Evolutionary conservation across 2,888 invertebrate species (phyloP), one percentile per base, ranked within the genome.

Genomic region (Thyatira batis): DNA sequence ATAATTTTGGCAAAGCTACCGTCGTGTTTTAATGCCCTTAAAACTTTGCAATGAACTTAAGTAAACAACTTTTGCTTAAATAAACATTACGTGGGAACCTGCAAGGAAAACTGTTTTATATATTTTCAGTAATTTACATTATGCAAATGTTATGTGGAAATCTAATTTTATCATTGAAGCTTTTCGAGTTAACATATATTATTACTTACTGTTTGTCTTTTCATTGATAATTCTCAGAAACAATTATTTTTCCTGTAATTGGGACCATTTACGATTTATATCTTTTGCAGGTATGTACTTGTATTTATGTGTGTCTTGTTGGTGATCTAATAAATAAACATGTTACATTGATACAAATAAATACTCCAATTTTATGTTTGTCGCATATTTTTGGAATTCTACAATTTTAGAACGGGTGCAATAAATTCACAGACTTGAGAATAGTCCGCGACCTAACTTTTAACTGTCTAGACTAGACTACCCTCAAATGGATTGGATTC

Each of bases 401-500:
- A 8, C 39, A 39, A 13, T 8, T 39, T 39, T 13, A 39, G 39
- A 39, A 17, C 17, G 39, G 17, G 6, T 2, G 39, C 44, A 49
- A 27, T 28, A 49, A 23, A 44, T 27, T 43, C 27, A 4, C 30
- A 9, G 21, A 49, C 21, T 20, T 39, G 23, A 25, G 39, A 20
- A 49, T 53, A 30, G 44, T 21, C 44, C 49, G 44, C 44, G 20
- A 25, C 23, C 52, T 30, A 54, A 53, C 45, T 58, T 60, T 58
- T 54, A 58, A 46, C 13, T 8, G 64, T 69, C 69, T 67, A 68
- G 66, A 58, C 52, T 25, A n/a, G 45, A 55, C 5, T 51, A 20
- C n/a, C 52, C 33, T 51, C 28, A 44, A 61, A 52, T 51, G 25
- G 50, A 60, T 50, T 58, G 54, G 43, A 55, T 11, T 58, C 57